These are phyloP conservation scores for Dolichotis patagonum DNA, from an alignment of 2,113 vertebrate genomes.

Conservation along the genomic window DNA sequence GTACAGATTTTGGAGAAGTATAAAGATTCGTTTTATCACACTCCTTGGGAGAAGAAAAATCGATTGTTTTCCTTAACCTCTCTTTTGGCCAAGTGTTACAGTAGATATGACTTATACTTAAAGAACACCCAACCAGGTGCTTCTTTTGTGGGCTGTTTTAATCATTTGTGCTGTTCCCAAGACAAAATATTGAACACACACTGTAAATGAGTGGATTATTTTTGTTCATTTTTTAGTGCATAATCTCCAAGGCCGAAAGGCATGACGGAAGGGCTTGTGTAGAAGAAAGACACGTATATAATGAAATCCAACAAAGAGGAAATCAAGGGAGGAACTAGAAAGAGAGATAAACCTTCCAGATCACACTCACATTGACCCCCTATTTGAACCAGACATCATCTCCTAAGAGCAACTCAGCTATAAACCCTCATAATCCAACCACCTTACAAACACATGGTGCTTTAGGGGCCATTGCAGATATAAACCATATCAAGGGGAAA, in stretches of 20 bases:
- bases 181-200: not conserved
- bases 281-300: not conserved
- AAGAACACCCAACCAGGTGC: rapidly evolving
- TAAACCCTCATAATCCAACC: not conserved
- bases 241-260: not conserved
- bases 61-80: not conserved
- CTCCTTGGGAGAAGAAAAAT: not conserved
- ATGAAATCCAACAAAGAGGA: not conserved
- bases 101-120: not conserved
- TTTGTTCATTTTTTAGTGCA: not conserved
- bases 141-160: not conserved
- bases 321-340: not conserved
- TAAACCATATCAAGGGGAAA: not conserved
- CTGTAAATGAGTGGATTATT: not conserved
- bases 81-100: not conserved
- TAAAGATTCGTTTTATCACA: not conserved
- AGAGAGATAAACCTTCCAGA: not conserved
- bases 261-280: not conserved
- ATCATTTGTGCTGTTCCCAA: not conserved
- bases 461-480: not conserved
- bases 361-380: not conserved
- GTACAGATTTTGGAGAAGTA: not conserved
- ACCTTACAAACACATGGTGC: not conserved
- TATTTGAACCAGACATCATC: not conserved
- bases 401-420: not conserved